These are phyloP conservation scores for Balearica regulorum DNA, from an alignment of 2,797 vertebrate species.

Conservation along the genomic window DNA sequence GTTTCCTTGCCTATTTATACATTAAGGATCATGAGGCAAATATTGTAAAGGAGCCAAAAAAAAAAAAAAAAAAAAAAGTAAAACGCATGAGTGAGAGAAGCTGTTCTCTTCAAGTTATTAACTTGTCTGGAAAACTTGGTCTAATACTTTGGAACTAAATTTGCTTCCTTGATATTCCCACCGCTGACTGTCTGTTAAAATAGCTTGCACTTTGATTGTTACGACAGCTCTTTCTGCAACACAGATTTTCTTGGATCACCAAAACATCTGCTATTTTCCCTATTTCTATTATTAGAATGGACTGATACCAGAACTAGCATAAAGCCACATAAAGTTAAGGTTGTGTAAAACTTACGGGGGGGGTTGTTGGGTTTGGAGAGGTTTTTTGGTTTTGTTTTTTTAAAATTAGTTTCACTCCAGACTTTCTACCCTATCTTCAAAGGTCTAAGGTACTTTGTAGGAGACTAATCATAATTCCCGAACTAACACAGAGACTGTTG, in stretches of 20 bases:
- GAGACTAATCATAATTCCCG: not conserved
- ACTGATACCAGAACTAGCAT: not conserved
- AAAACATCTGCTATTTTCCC: not conserved
- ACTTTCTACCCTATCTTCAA: not conserved
- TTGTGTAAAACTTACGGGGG: rapidly evolving
- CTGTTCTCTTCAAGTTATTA: not conserved
- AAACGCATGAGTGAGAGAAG: not conserved
- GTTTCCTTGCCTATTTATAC: not conserved
- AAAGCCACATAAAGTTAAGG: not conserved
- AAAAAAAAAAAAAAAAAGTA: not conserved
- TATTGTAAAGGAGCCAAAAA: not conserved
- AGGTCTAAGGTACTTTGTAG: not conserved
- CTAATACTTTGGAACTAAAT: not conserved
- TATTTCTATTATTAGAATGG: not conserved
- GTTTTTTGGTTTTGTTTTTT: not conserved
- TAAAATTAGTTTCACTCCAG: not conserved
- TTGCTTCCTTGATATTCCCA: not conserved
- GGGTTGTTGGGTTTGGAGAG: too few species aligned
- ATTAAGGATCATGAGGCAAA: not conserved
- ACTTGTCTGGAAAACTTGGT: not conserved
- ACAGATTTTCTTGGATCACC: not conserved
- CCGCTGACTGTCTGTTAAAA: not conserved
- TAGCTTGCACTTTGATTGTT: not conserved
- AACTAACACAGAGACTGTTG: not conserved
- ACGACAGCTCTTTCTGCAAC: not conserved